These are phyloP conservation scores for Podotricha telesiphe DNA, from an alignment of 2,888 invertebrate genomes.

Conservation along the genomic window DNA sequence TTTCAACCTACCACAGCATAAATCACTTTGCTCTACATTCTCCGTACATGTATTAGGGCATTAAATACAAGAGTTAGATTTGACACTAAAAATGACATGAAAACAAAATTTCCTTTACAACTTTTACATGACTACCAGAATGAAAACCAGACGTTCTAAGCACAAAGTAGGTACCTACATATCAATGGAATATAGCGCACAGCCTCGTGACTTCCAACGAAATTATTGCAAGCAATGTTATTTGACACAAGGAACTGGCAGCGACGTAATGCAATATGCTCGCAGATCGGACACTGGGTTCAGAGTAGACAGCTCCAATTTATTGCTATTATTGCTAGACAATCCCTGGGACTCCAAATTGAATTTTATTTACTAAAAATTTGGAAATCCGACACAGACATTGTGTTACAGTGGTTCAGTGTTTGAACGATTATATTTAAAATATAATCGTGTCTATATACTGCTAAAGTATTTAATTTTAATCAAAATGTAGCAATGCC, in stretches of 20 bases:
- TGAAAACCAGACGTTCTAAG: constrained; percentile 7
- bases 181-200: constrained; percentile 13
- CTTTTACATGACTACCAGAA: too few relatives aligned
- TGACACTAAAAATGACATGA: too few relatives aligned
- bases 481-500: too few relatives aligned
- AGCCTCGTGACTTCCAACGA: constrained; percentile 21
- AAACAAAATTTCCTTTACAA: too few relatives aligned
- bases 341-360: constrained; percentile 13
- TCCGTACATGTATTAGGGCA: too few relatives aligned
- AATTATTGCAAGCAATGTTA: constrained; percentile 31
- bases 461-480: too few relatives aligned
- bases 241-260: constrained; percentile 28
- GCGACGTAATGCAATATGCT: constrained; percentile 40
- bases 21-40: too few relatives aligned
- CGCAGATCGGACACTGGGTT: constrained; percentile 34
- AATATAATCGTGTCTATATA: too few relatives aligned
- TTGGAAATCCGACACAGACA: background rate
- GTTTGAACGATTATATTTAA: too few relatives aligned
- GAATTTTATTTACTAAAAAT: constrained; percentile 27
- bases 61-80: too few relatives aligned
- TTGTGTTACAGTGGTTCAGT: background rate
- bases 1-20: too few relatives aligned
- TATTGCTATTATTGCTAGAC: constrained; percentile 32
- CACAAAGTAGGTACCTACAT: constrained; percentile 1
- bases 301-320: constrained; percentile 36